phyloP scores from a whole-genome alignment of 2,888 invertebrate species.

The Orthosia cruda region DNA sequence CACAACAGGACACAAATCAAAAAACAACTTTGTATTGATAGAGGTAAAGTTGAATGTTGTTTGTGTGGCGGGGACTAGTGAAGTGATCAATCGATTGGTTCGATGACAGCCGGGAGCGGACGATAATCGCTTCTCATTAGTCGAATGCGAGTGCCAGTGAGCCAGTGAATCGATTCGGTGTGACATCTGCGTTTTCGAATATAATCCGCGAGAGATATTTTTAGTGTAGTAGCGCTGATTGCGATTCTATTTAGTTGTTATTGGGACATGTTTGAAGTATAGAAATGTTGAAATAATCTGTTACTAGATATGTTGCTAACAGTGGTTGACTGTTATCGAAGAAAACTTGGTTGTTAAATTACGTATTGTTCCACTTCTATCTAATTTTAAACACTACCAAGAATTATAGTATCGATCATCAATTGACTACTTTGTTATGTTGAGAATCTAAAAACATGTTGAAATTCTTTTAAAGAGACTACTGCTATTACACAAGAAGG shows the following conservation, averaged over 20 bases:
- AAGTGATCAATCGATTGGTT: constrained; percentile 81
- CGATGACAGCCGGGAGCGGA: constrained; percentile 85
- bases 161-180: constrained; percentile 77
- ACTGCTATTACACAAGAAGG: no score
- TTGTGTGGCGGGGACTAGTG: constrained; percentile 48
- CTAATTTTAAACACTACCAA: no score
- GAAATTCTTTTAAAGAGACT: no score
- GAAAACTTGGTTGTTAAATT: no score
- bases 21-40: constrained; percentile 42
- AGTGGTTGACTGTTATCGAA: background rate
- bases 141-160: constrained; percentile 71
- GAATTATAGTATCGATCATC: no score
- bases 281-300: background rate
- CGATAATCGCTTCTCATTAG: constrained; percentile 87
- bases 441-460: no score
- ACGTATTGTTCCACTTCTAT: no score
- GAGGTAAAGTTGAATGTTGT: constrained; percentile 59
- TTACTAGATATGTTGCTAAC: background rate
- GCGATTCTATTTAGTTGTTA: constrained; percentile 57
- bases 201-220: constrained; percentile 69
- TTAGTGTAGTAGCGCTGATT: constrained; percentile 66
- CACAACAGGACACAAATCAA: constrained; percentile 47
- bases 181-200: constrained; percentile 74
- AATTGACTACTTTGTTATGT: no score
- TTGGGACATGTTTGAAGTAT: background rate